Base-by-base conservation (phyloP, 1,140 invertebrate genomes). In the Ylistrum balloti region DNA sequence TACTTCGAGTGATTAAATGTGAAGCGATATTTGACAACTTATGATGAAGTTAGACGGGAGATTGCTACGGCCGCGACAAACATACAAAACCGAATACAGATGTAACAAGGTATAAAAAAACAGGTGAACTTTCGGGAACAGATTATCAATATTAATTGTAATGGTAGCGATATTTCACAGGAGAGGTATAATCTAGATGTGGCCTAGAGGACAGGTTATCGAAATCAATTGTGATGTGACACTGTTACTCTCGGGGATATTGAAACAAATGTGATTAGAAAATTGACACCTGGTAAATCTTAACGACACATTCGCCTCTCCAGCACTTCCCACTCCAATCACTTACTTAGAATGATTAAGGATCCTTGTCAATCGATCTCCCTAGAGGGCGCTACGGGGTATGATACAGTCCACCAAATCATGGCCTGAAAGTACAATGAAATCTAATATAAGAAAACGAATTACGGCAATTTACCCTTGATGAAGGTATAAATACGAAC, bases 301-400 rank as follows among this genome's bases (percentile, higher is more conserved):
- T 17, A 7, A 9, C 56, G 22, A n/a, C 13, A 28, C 9, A 74
- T 9, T 38, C 5, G 35, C 35, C 13, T 38, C 35, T 38, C 35
- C 35, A 38, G 35, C 35, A 38, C 5, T 7, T 74, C 11, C 56
- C 56, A 74, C n/a, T 74, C 56, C 56, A 74, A 74, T 74, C 17
- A 74, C 56, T 74, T 74, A 74, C 56, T 74, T 74, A 28, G 20
- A n/a, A 74, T 74, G n/a, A 74, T 74, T 74, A 74, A 74, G 22
- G 56, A 28, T 17, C 56, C n/a, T 28, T 74, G 56, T 74, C 56
- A 74, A 28, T 74, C 56, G 28, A 74, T 28, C 22, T 74, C 56
- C 56, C 56, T 5, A 74, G 56, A 28, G 56, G 56, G 56, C 56
- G 56, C 56, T 74, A 0, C 56, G n/a, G 22, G n/a, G 22, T n/a